These are phyloP conservation scores for Chesias legatella DNA, from an alignment of 2,888 invertebrate genomes.

Conservation along the genomic window DNA sequence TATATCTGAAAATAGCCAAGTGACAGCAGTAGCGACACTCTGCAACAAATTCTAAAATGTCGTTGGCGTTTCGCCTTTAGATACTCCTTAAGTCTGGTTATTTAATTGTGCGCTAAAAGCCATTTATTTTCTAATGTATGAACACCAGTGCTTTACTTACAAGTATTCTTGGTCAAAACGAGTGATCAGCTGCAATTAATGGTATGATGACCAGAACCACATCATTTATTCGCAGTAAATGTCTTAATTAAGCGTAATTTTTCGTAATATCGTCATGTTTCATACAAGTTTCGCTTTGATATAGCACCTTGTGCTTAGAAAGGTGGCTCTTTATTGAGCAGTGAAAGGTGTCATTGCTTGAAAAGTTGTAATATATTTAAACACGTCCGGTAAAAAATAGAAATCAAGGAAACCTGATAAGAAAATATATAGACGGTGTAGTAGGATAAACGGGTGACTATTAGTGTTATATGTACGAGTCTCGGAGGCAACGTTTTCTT, in stretches of 20 bases:
- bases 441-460: too few relatives aligned
- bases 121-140: slow-evolving; percentile 16
- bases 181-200: slow-evolving; percentile 9
- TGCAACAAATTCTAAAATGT: too few relatives aligned
- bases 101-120: background rate
- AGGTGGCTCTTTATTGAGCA: slow-evolving; percentile 65
- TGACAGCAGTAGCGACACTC: too few relatives aligned
- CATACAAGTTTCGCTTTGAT: slow-evolving; percentile 39
- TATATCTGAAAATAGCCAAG: too few relatives aligned
- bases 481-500: too few relatives aligned
- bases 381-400: too few relatives aligned
- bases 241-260: slow-evolving; percentile 56
- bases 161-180: slow-evolving; percentile 1
- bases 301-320: slow-evolving; percentile 56
- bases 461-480: too few relatives aligned
- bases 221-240: slow-evolving; percentile 41
- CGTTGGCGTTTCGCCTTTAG: too few relatives aligned
- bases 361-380: background rate
- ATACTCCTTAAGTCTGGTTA: background rate
- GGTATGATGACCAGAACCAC: slow-evolving; percentile 9
- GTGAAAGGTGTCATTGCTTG: slow-evolving; percentile 54
- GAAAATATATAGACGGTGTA: too few relatives aligned
- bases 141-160: background rate
- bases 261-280: slow-evolving; percentile 45
- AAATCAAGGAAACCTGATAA: too few relatives aligned